Conservation (phyloP, 2,888 invertebrate species). For the Scrobipalpa atriplicella region DNA sequence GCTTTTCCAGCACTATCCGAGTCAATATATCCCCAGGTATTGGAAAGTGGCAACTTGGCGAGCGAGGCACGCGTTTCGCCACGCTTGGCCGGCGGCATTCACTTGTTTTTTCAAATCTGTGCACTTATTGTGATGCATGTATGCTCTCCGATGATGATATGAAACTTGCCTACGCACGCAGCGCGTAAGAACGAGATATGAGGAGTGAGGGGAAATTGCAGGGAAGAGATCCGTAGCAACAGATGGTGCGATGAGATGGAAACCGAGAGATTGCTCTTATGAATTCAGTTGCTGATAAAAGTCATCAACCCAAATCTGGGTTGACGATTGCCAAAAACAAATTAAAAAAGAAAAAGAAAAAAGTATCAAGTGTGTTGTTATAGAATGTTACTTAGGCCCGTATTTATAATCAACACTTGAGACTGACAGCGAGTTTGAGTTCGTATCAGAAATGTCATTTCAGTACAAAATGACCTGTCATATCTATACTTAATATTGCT, state of each 20-base stretch:
- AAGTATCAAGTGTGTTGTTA: too few relatives aligned
- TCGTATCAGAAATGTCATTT: too few relatives aligned
- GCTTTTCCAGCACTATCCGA: slow-evolving; percentile 12
- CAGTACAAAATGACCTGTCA: too few relatives aligned
- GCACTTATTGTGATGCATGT: slow-evolving; percentile 55
- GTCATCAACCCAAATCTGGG: too few relatives aligned
- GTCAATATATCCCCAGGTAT: slow-evolving; percentile 44
- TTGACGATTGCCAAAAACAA: too few relatives aligned
- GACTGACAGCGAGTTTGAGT: too few relatives aligned
- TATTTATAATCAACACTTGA: too few relatives aligned
- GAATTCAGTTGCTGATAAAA: too few relatives aligned
- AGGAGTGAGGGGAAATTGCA: slow-evolving; percentile 4
- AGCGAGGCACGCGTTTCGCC: slow-evolving; percentile 51
- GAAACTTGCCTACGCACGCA: slow-evolving; percentile 47
- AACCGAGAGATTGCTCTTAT: too few relatives aligned
- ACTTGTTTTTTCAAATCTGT: slow-evolving; percentile 35
- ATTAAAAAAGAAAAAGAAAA: too few relatives aligned
- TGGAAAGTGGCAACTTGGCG: slow-evolving; percentile 69
- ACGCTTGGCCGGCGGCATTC: slow-evolving; percentile 65
- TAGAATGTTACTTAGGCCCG: too few relatives aligned
- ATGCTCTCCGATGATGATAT: slow-evolving; percentile 40
- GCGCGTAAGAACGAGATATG: not conserved
- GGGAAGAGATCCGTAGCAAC: not conserved
- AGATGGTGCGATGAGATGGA: not conserved
- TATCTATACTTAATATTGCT: too few relatives aligned